These are phyloP conservation scores for Catagonus wagneri DNA, from an alignment of 2,113 vertebrate genomes.

Conservation along the genomic window DNA sequence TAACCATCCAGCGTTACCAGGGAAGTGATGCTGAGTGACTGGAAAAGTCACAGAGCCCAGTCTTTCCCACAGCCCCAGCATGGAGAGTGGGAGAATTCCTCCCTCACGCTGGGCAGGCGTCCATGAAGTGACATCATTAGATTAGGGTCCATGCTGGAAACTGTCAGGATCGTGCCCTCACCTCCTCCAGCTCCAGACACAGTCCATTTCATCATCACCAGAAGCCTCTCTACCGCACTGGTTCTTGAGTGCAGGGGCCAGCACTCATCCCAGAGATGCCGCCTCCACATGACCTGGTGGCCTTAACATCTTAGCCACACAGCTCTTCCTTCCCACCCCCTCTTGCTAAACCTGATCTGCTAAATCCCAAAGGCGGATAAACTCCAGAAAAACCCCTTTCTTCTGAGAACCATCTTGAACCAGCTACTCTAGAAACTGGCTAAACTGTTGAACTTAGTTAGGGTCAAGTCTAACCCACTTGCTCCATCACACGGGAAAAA, in stretches of 20 bases:
- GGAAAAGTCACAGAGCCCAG: slow-evolving; percentile 59
- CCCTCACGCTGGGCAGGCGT: not conserved
- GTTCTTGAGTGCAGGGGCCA: no score
- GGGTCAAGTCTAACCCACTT: not conserved
- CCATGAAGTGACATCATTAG: not conserved
- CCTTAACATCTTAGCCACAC: not conserved
- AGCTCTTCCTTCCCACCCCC: not conserved
- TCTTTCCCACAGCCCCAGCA: slow-evolving; percentile 69
- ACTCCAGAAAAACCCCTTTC: not conserved
- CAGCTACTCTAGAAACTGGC: not conserved
- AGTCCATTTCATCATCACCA: not conserved
- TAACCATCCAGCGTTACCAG: not conserved
- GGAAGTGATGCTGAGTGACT: not conserved
- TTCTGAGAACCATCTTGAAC: not conserved
- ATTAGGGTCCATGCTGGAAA: not conserved
- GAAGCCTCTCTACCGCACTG: not conserved
- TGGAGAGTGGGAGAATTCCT: not conserved
- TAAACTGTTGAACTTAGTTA: not conserved
- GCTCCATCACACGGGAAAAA: not conserved
- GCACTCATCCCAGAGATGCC: not conserved
- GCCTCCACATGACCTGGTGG: not conserved
- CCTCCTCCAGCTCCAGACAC: not conserved
- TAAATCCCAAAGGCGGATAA: not conserved
- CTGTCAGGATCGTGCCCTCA: fast-evolving
- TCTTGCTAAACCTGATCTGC: not conserved